Base-by-base conservation (phyloP, 1,140 invertebrate genomes). In the Leptonema lineaticorne region DNA sequence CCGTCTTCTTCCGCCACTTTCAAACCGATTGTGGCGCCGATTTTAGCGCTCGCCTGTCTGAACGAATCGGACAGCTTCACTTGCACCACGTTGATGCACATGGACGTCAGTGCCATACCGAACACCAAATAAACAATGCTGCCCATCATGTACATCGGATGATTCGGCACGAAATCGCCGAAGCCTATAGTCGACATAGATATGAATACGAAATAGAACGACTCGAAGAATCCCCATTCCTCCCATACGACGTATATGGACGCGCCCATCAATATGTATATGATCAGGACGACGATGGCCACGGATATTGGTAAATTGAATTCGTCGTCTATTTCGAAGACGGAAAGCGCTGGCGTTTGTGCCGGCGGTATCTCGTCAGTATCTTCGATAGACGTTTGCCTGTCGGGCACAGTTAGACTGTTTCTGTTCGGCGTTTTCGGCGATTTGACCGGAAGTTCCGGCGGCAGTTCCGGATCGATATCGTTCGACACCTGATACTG, bases 1-100 rank as follows among this genome's bases (percentile, higher is more conserved):
- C 85, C 84, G 74, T 88, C 88, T 68, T 90, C 87, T 69, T 89
- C 87, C 3, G 86, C 83, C 2, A 93, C 83, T 68, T 87, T 86
- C 20, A 94, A 81, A 29, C 93, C 92, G 62, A 95, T 92, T 18
- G 91, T 92, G n/a, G 90, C 90, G 2, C 92, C 91, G 29, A 95
- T 87, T 75, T 94, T 94, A 26, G 89, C 87, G 75, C 90, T 94
- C 0, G 93, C 93, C 71, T 90, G 87, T 74, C 88, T 87, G 75
- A 95, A 95, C 0, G 91, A 92, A 76, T 92, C 89, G 16, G 90
- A 90, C 8, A 95, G 76, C 78, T 87, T 88, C 69, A 92, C 91
- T 82, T 97, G 95, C 45, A 97, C 93, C 26, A 97, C 93, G 76
- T 97, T 97, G 76, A 99, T 96, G 80, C 94, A 97, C 92, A 98